Conservation (phyloP, 2,888 invertebrate genomes). For the Lithophane socia region DNA sequence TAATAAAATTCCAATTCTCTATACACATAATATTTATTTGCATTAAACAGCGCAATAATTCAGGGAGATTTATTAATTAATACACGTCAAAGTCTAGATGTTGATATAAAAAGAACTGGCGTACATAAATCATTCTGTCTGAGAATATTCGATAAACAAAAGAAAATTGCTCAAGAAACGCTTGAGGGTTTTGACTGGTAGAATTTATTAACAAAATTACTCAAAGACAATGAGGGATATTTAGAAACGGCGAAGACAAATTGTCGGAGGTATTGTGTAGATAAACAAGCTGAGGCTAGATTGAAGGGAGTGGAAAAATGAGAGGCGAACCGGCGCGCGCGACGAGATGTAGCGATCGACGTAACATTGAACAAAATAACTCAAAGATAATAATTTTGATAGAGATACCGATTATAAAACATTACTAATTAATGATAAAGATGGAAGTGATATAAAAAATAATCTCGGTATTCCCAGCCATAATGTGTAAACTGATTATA, state of each 20-base stretch:
- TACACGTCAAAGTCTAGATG: conserved; percentile 71
- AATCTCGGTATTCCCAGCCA: conserved; percentile 27
- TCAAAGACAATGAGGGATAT: conserved; percentile 88
- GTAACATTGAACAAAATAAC: background rate
- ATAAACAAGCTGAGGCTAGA: conserved; percentile 81
- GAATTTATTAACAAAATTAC: conserved; percentile 88
- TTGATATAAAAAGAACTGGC: conserved; percentile 70
- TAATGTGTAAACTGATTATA: conserved; percentile 32
- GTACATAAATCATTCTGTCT: conserved; percentile 78
- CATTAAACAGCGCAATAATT: conserved; percentile 66
- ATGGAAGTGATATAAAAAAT: conserved; percentile 29
- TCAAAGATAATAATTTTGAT: conserved; percentile 17
- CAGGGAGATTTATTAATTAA: conserved; percentile 72
- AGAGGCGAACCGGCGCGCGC: conserved; percentile 55
- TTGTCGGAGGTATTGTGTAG: conserved; percentile 82
- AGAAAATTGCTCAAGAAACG: conserved; percentile 77
- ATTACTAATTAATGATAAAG: conserved; percentile 30
- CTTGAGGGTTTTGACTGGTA: conserved; percentile 83
- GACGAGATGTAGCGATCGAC: conserved; percentile 51
- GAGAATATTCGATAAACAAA: conserved; percentile 82
- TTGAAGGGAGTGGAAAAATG: conserved; percentile 76
- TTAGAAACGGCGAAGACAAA: conserved; percentile 86
- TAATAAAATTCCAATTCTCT: conserved; percentile 49
- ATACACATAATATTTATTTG: conserved; percentile 60
- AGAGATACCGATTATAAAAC: conserved; percentile 19